Conservation (phyloP, 2,797 vertebrate species). For the Enteromius afrohamiltoni region DNA sequence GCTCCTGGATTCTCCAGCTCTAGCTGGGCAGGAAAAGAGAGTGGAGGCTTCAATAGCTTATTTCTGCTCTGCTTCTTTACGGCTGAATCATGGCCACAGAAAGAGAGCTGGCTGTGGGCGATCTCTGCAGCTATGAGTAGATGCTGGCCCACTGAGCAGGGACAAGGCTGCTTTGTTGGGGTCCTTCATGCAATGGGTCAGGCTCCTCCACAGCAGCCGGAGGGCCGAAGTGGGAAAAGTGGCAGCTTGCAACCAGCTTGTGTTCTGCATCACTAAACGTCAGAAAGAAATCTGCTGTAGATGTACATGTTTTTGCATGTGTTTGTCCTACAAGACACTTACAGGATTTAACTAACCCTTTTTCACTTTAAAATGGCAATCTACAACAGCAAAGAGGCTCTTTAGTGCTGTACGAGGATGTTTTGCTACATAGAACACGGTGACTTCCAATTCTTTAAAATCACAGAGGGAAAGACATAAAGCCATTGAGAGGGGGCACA, state of each 20-base stretch:
- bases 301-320: conserved; percentile 49
- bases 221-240: conserved; percentile 64
- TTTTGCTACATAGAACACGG: conserved; percentile 34
- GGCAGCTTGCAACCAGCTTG: conserved; percentile 56
- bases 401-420: conserved; percentile 24
- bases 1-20: conserved; percentile 13
- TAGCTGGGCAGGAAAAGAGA: conserved; percentile 48
- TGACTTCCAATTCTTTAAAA: conserved; percentile 29
- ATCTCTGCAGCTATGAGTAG: conserved; percentile 68
- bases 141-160: conserved; percentile 71
- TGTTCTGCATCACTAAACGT: conserved; percentile 46
- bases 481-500: conserved; percentile 34
- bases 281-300: conserved; percentile 43
- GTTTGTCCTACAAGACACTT: conserved; percentile 61
- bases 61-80: conserved; percentile 76
- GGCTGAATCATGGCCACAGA: conserved; percentile 70
- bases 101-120: conserved; percentile 61
- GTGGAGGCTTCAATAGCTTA: conserved; percentile 61
- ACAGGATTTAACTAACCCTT: conserved; percentile 50
- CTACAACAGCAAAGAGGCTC: conserved; percentile 17
- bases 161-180: conserved; percentile 75
- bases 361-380: conserved; percentile 33
- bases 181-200: conserved; percentile 63
- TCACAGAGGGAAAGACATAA: conserved; percentile 44
- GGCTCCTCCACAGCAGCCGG: conserved; percentile 68